Evolutionary conservation across 1,140 invertebrate species (phyloP), one percentile per base, ranked within the genome.

Genomic region (Diabrotica virgifera): DNA sequence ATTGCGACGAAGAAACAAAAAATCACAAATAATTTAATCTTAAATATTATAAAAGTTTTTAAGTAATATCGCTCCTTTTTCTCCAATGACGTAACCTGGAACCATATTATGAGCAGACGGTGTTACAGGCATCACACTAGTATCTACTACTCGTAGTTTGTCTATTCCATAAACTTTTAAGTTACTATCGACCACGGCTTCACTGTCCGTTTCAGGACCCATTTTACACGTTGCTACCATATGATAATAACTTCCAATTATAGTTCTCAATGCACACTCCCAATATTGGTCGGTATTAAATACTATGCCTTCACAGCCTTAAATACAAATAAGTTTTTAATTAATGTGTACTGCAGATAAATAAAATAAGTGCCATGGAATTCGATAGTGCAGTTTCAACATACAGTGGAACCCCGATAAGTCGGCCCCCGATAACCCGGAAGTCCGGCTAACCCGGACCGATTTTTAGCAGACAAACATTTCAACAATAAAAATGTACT

Each of bases 191-290:
- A 95, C 92, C 0, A 95, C 91, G 0, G 91, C 87, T 38, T 80
- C 74, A 2, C 79, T 72, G 77, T 94, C 91, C 0, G 69, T 75
- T 0, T 66, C 14, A 0, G 88, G 85, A 0, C 92, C 92, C 92
- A 94, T 94, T 77, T 89, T 91, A 24, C 84, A 86, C 0, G 90
- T 90, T 0, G 86, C 82, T 8, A 86, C 80, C 66, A 89, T 88
- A 74, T 93, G 90, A 70, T 92, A 89, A 67, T 89, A 82, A 52
- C 86, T 86, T 0, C 67, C 53, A 4, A 89, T 88, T 9, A 90
- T 82, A 59, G 85, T 82, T 36, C 84, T 81, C 0, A 90, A 79
- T 12, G 87, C 85, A 72, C 92, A 94, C 46, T 84, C 81, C 88
- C 90, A 92, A 70, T 93, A 93, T 5, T 82, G 74, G 65, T 87